Percentiles rank a stretch among this genome's conserved stretches.
Conservation (phyloP, 2,888 invertebrate species). For the Gnatocerus cornutus region DNA sequence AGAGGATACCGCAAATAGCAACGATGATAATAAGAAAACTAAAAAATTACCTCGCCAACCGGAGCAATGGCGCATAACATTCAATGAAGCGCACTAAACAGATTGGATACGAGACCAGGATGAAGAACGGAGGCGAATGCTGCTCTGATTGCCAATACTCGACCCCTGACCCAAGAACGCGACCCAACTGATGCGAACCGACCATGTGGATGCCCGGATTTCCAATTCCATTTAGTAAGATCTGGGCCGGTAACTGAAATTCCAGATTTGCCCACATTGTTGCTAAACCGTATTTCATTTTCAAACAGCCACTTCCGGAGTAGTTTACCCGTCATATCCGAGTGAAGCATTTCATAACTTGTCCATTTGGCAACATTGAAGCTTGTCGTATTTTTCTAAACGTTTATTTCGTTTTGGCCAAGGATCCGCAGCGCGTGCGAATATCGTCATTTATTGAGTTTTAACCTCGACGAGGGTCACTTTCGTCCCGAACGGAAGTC, state of each 20-base stretch:
- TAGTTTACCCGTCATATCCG: not conserved
- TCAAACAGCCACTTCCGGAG: not conserved
- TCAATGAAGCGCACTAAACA: conserved; percentile 70
- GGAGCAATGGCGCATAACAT: conserved; percentile 69
- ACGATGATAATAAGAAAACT: conserved; percentile 51
- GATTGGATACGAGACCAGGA: conserved; percentile 69
- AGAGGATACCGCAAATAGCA: conserved; percentile 19
- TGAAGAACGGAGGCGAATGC: conserved; percentile 62
- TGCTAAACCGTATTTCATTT: not conserved
- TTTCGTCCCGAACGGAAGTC: conserved; percentile 52
- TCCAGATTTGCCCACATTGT: not conserved
- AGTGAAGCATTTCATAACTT: not conserved
- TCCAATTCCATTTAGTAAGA: conserved; percentile 16
- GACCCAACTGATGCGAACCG: conserved; percentile 67
- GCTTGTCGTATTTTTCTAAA: not conserved
- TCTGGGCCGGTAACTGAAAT: too few relatives aligned
- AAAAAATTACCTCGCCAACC: conserved; percentile 67
- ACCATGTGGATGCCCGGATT: conserved; percentile 63
- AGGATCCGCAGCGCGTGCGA: conserved; percentile 52
- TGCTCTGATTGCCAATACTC: conserved; percentile 67
- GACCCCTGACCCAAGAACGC: conserved; percentile 58
- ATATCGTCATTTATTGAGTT: conserved; percentile 59
- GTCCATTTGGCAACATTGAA: conserved; percentile 2
- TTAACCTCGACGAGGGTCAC: conserved; percentile 58
- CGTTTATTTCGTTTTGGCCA: conserved; percentile 46